Evolutionary conservation across 1,140 invertebrate genomes (phyloP).

Genomic region (Ceratosolen fusciceps): DNA sequence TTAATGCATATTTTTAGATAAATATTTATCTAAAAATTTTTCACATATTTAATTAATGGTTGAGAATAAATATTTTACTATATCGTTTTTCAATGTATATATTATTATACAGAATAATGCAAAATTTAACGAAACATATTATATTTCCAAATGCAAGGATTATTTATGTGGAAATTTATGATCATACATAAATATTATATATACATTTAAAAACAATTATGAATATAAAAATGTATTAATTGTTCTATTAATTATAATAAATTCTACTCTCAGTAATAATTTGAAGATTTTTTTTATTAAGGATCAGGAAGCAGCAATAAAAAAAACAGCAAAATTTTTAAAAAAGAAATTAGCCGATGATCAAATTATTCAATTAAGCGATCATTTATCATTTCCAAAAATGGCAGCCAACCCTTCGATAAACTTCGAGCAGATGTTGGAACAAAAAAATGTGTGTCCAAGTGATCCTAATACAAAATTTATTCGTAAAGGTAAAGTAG

Average conservation of each 20-base stretch:
- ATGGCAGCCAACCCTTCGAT: slow-evolving; percentile 87
- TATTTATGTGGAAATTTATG: not conserved
- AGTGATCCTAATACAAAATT: slow-evolving; percentile 75
- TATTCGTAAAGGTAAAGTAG: slow-evolving; percentile 86
- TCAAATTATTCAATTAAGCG: slow-evolving; percentile 77
- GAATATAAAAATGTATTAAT: too few relatives aligned
- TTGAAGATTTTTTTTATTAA: slow-evolving; percentile 45
- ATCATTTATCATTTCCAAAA: slow-evolving; percentile 84
- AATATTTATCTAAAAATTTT: not conserved
- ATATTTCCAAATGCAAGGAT: too few relatives aligned
- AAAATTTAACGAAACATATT: too few relatives aligned
- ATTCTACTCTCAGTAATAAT: too few relatives aligned
- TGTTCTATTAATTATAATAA: too few relatives aligned
- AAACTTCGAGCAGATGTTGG: slow-evolving; percentile 78
- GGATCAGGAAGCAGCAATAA: slow-evolving; percentile 76
- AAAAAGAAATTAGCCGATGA: slow-evolving; percentile 77
- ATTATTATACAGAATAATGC: too few relatives aligned
- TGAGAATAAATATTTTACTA: too few relatives aligned
- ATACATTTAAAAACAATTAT: too few relatives aligned
- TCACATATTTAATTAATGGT: too few relatives aligned
- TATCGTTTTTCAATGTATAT: too few relatives aligned
- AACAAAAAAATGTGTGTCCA: slow-evolving; percentile 69
- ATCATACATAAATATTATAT: not conserved
- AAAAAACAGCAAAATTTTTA: slow-evolving; percentile 82
- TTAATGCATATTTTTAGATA: not conserved